Evolutionary conservation across 2,113 vertebrate species (phyloP).

Genomic region (Brachypteracias leptosomus): DNA sequence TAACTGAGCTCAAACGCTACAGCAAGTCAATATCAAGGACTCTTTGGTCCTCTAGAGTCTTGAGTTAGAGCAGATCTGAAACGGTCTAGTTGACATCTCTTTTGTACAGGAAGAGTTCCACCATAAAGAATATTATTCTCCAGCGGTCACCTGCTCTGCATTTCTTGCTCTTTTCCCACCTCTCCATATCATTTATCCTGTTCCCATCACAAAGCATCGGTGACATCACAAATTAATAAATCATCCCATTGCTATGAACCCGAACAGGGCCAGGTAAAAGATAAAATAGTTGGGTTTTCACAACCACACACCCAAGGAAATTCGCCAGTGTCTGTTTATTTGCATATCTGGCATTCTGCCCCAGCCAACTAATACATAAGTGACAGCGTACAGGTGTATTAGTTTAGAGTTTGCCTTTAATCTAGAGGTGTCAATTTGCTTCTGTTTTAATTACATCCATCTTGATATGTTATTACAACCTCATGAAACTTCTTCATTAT

Average conservation of each 20-base stretch:
- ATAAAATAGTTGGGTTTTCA: conserved; percentile 65
- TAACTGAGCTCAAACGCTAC: background rate
- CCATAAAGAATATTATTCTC: background rate
- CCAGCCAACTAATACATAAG: conserved; percentile 64
- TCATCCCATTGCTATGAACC: conserved; percentile 8
- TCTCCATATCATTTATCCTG: conserved; percentile 10
- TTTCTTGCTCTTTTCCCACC: conserved; percentile 5
- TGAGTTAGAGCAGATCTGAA: background rate
- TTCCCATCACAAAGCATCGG: conserved; percentile 49
- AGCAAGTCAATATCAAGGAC: background rate
- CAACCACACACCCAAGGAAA: conserved; percentile 67
- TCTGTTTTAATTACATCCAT: conserved; percentile 80
- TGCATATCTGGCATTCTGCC: conserved; percentile 77
- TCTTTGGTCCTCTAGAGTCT: background rate
- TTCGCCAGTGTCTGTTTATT: conserved; percentile 77
- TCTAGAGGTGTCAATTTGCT: conserved; percentile 79
- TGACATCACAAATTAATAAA: conserved; percentile 56
- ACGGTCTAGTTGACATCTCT: background rate
- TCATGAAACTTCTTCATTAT: conserved; percentile 76
- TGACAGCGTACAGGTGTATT: conserved; percentile 67
- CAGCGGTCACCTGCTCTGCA: conserved; percentile 8
- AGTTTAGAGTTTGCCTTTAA: conserved; percentile 75
- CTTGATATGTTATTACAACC: conserved; percentile 76
- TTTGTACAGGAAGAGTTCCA: background rate
- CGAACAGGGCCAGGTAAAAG: conserved; percentile 52